Evolutionary conservation across 2,797 vertebrate genomes (phyloP), one percentile per base, ranked within the genome.

Genomic region (Distichodus sexfasciatus): DNA sequence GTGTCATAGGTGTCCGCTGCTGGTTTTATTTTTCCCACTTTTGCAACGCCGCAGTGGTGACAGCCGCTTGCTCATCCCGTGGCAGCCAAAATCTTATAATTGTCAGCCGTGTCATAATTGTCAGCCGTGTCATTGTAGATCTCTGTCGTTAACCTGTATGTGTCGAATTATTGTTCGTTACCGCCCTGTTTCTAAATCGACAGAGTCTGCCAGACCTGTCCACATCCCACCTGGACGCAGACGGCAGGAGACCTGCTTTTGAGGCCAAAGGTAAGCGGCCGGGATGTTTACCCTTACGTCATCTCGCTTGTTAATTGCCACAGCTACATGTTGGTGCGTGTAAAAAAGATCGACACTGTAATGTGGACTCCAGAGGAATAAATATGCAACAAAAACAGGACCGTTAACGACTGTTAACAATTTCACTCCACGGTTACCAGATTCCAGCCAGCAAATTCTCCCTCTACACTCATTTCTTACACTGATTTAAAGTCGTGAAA

Each of bases 251-350:
- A 70, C 92, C 92, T 78, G 87, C 90, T 77, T 72, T 92, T 68
- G 94, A 95, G 79, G 89, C 87, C 86, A 97, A 94, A 93, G 95
- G 96, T 97, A 79, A 29, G n/a, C 8, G 58, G 40, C n/a, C 28
- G 19, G 24, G 19, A 38, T 1, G 17, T n/a, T 23, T 8, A 66
- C 33, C 4, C 38, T 10, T 24, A 29, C 35, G 28, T n/a, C n/a
- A n/a, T n/a, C n/a, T n/a, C n/a, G n/a, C n/a, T n/a, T n/a, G n/a
- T n/a, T n/a, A n/a, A n/a, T n/a, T n/a, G n/a, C n/a, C n/a, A n/a
- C n/a, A n/a, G n/a, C n/a, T n/a, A n/a, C n/a, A n/a, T n/a, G n/a
- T n/a, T n/a, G n/a, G n/a, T n/a, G n/a, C n/a, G n/a, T n/a, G n/a
- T n/a, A n/a, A n/a, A n/a, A n/a, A n/a, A n/a, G n/a, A n/a, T n/a